phyloP scores from a whole-genome alignment of 2,888 invertebrate genomes.

The Leptogaster cylindrica region DNA sequence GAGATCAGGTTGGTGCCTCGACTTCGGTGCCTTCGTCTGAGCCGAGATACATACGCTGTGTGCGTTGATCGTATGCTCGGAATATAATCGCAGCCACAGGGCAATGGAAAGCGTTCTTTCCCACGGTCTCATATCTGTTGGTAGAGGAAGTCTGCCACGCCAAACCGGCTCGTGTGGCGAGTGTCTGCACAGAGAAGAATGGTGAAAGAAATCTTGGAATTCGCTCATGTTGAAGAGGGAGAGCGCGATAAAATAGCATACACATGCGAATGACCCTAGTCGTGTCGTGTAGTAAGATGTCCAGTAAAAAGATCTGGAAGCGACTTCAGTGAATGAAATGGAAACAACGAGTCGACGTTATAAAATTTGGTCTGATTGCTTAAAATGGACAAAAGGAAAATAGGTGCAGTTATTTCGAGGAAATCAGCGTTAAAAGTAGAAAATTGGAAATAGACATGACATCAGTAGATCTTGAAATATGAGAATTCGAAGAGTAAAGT shows the following conservation, averaged over 20 bases:
- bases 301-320: conserved; percentile 32
- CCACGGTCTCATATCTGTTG: conserved; percentile 61
- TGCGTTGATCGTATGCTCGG: conserved; percentile 9
- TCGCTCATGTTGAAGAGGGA: conserved; percentile 11
- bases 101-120: conserved; percentile 55
- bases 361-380: conserved; percentile 45
- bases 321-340: conserved; percentile 33
- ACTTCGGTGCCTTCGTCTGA: not conserved
- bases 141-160: conserved; percentile 52
- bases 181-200: conserved; percentile 40
- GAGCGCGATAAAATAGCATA: conserved; percentile 26
- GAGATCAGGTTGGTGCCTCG: conserved; percentile 4
- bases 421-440: conserved; percentile 39
- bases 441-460: conserved; percentile 31
- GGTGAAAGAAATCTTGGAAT: conserved; percentile 38
- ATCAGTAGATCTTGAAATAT: conserved; percentile 31
- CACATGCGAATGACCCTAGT: conserved; percentile 39
- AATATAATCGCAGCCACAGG: conserved; percentile 43
- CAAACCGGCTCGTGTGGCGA: conserved; percentile 50
- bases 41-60: not conserved
- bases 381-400: conserved; percentile 42
- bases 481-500: conserved; percentile 13
- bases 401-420: conserved; percentile 45
- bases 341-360: conserved; percentile 38
- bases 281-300: conserved; percentile 21